phyloP scores from a whole-genome alignment of 2,888 invertebrate species.

The Lissocephala sabroskyi region DNA sequence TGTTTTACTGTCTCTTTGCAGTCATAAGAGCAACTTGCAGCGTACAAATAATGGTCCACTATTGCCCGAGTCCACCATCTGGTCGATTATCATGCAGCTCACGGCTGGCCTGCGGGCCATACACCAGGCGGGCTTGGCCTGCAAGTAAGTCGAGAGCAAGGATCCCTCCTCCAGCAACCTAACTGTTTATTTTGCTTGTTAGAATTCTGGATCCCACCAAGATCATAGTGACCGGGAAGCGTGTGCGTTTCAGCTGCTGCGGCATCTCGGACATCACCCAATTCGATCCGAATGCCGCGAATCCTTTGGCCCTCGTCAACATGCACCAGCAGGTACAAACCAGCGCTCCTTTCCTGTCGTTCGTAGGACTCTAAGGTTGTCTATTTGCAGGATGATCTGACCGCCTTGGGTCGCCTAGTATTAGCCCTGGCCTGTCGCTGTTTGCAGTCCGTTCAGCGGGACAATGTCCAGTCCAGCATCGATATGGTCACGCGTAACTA shows the following conservation, averaged over 20 bases:
- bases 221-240: slow-evolving; percentile 85
- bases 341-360: too few relatives aligned
- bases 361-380: too few relatives aligned
- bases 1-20: slow-evolving; percentile 19
- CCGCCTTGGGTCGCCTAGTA: slow-evolving; percentile 91
- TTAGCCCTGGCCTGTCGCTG: slow-evolving; percentile 95
- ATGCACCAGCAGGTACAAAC: slow-evolving; percentile 78
- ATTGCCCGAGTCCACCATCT: slow-evolving; percentile 92
- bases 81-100: slow-evolving; percentile 96
- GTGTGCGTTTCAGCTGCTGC: slow-evolving; percentile 86
- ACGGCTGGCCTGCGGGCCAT: slow-evolving; percentile 93
- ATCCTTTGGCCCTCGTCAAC: slow-evolving; percentile 78
- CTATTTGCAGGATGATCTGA: slow-evolving; percentile 83
- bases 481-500: slow-evolving; percentile 92
- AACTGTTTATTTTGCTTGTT: slow-evolving; percentile 2
- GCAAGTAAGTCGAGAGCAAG: slow-evolving; percentile 73
- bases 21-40: slow-evolving; percentile 73
- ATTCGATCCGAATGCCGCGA: slow-evolving; percentile 80
- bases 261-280: slow-evolving; percentile 87
- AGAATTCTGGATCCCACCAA: slow-evolving; percentile 94
- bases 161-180: background rate
- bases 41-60: slow-evolving; percentile 79
- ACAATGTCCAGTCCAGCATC: slow-evolving; percentile 89
- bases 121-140: slow-evolving; percentile 81
- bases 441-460: slow-evolving; percentile 87